Evolutionary conservation across 2,797 vertebrate species (phyloP), one percentile per base, ranked within the genome.

Genomic region (Sebastes miniatus): DNA sequence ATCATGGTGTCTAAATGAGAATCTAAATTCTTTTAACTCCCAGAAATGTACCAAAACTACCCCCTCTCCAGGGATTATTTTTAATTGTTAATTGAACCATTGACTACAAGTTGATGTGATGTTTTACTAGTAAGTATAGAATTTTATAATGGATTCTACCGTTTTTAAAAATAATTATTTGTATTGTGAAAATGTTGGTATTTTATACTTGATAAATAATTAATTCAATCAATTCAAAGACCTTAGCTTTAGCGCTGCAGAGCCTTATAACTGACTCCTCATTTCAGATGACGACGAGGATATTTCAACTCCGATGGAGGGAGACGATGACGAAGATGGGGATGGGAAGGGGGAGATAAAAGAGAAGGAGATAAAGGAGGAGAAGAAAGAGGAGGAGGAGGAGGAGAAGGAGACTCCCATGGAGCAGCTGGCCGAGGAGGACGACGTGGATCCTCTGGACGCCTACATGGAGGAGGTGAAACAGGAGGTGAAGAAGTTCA

Each of bases 401-500:
- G 34, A 97, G 36, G 93, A 95, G 69, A 95, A 83, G 87, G 95
- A 94, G 62, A 91, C 93, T 80, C 95, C 87, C 2, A 91, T 90
- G 86, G 97, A 97, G 79, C 94, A 94, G 79, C 93, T 96, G 83
- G 90, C 95, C 3, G 97, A 96, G 78, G 96, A 97, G 67, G 98
- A 99, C 13, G 99, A 99, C 39, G 91, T 99, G 47, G 99, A 99
- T 89, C 96, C 99, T 36, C 89, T 99, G 80, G 99, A 99, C 75
- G 99, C 99, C 20, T 99, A 99, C 84, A 99, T 99, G 99, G 99
- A 99, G 92, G 98, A 98, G 94, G 98, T 99, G 63, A 99, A 99
- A 83, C 97, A 99, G 91, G 99, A 99, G 86, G 99, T 99, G 61
- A 99, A 99, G 93, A 99, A 99, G 90, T 99, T 99, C 91, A 99